These are phyloP conservation scores for Osmerus eperlanus DNA, from an alignment of 2,113 vertebrate genomes.

Conservation along the genomic window DNA sequence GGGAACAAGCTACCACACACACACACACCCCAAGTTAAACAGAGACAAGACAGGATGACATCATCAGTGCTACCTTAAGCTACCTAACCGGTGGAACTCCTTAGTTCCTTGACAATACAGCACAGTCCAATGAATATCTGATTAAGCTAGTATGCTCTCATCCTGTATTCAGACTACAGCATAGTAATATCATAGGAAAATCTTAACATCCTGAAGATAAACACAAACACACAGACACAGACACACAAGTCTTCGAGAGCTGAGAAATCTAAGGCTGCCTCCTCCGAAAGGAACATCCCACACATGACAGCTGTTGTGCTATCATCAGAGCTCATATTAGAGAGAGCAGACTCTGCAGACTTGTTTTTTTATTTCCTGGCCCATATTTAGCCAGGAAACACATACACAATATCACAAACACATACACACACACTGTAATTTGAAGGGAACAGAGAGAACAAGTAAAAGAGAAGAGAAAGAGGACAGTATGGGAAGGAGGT, in stretches of 20 bases:
- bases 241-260: slow-evolving; percentile 5
- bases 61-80: background rate
- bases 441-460: background rate
- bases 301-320: slow-evolving; percentile 9
- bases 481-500: background rate
- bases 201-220: background rate
- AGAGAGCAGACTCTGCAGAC: background rate
- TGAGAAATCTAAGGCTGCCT: slow-evolving; percentile 7
- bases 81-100: background rate
- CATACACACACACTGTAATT: background rate
- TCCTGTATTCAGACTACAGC: background rate
- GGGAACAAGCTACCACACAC: background rate
- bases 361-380: background rate
- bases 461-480: background rate
- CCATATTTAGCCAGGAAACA: background rate
- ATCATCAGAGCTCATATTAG: slow-evolving; percentile 1
- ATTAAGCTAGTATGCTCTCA: background rate
- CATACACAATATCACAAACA: background rate
- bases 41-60: background rate
- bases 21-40: background rate
- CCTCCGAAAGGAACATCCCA: slow-evolving; percentile 6
- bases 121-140: background rate
- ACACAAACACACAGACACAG: background rate
- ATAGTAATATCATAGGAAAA: background rate
- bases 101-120: background rate